phyloP scores from a whole-genome alignment of 2,888 invertebrate genomes.

The Scaptomyza cyrtandrae region DNA sequence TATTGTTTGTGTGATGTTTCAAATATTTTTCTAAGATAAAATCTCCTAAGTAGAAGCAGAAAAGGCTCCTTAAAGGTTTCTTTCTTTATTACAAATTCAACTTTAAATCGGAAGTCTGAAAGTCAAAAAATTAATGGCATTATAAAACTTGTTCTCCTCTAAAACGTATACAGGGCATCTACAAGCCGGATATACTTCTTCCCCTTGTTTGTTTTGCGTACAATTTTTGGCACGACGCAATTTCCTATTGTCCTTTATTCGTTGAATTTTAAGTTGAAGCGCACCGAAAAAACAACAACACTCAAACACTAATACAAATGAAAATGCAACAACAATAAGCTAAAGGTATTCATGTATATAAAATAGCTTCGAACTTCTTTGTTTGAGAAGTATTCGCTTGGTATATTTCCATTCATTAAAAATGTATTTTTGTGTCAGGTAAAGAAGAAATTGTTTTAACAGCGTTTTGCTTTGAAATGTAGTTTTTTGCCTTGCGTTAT shows the following conservation, averaged over 20 bases:
- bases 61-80: not conserved
- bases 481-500: slow-evolving; percentile 37
- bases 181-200: not conserved
- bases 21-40: not conserved
- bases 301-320: slow-evolving; percentile 34
- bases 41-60: too few species aligned
- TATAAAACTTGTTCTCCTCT: too few species aligned
- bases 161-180: slow-evolving; percentile 28
- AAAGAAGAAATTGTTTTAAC: slow-evolving; percentile 4
- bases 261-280: slow-evolving; percentile 36
- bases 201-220: slow-evolving; percentile 40
- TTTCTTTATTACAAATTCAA: not conserved
- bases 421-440: slow-evolving; percentile 47
- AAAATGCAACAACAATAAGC: slow-evolving; percentile 39
- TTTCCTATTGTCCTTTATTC: slow-evolving; percentile 65
- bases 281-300: slow-evolving; percentile 19
- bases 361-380: slow-evolving; percentile 22
- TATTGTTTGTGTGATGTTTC: not conserved
- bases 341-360: slow-evolving; percentile 14
- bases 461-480: slow-evolving; percentile 5
- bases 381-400: slow-evolving; percentile 17
- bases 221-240: slow-evolving; percentile 73
- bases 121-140: too few species aligned
- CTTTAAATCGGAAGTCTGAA: too few species aligned
- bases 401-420: slow-evolving; percentile 76